Evolutionary conservation across 2,113 vertebrate species (phyloP).

Genomic region (Anseranas semipalmata): DNA sequence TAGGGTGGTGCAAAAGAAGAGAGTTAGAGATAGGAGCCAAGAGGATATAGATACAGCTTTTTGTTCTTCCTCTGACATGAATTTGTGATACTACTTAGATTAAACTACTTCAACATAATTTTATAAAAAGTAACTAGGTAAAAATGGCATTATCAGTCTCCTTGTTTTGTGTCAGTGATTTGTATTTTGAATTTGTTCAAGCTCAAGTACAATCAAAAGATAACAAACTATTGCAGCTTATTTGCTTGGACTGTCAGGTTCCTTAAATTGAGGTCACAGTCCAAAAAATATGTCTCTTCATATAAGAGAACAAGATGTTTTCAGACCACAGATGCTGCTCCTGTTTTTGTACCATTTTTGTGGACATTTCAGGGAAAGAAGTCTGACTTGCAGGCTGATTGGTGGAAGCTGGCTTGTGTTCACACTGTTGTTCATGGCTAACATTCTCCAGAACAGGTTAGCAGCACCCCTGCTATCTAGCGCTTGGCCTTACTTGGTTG

Average conservation of each 20-base stretch:
- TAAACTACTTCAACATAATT: background rate
- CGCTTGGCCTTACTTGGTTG: background rate
- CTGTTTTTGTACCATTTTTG: background rate
- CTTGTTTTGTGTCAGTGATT: background rate
- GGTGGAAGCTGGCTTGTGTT: background rate
- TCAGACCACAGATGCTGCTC: background rate
- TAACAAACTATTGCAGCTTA: background rate
- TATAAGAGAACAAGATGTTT: background rate
- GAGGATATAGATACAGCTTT: background rate
- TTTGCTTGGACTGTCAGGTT: background rate
- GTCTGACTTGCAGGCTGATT: background rate
- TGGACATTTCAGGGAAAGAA: background rate
- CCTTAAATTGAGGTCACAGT: background rate
- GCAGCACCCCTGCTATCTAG: background rate
- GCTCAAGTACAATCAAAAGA: background rate
- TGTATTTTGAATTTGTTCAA: background rate
- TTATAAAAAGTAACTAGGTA: background rate
- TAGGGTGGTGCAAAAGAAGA: background rate
- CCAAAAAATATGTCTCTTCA: background rate
- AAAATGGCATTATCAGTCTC: background rate
- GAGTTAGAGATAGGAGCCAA: background rate
- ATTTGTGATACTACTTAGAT: background rate
- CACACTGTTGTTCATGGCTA: background rate
- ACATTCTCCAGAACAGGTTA: background rate
- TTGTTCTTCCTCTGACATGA: background rate